Percentiles rank a stretch among this genome's conserved stretches.
phyloP scores from a whole-genome alignment of 2,797 vertebrate species.

The Knipowitschia caucasica region DNA sequence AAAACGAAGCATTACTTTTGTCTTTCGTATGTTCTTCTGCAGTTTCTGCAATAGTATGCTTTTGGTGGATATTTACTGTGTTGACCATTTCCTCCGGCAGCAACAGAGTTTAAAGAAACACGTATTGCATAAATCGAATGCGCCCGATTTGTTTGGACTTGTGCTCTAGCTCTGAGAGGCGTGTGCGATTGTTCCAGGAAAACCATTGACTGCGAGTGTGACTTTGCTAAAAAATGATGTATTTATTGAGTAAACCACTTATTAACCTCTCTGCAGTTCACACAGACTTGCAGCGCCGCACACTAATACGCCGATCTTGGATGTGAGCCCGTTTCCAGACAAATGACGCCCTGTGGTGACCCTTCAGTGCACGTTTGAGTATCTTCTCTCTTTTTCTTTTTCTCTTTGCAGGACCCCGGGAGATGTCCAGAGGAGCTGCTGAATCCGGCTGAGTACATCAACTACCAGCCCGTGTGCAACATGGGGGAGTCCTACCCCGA shows the following conservation, averaged over 20 bases:
- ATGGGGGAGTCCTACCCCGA: conserved; percentile 76
- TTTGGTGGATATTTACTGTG: no score
- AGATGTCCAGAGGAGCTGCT: conserved; percentile 78
- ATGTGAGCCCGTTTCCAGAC: conserved; percentile 10
- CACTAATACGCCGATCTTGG: conserved; percentile 4
- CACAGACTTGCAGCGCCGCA: conserved; percentile 1
- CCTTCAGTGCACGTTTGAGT: conserved; percentile 22
- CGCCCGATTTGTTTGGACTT: neutral
- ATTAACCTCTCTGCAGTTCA: conserved; percentile 1
- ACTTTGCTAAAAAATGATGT: conserved; percentile 4
- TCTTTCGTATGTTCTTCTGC: no score
- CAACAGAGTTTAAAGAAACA: neutral
- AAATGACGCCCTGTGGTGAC: conserved; percentile 21
- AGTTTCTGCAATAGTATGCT: no score
- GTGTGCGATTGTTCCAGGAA: conserved; percentile 8
- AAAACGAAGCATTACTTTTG: no score
- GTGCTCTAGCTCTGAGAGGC: neutral
- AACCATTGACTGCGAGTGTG: neutral
- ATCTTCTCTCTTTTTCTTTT: conserved; percentile 45
- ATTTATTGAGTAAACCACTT: conserved; percentile 13
- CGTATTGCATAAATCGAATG: conserved; percentile 1
- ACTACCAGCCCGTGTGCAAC: conserved; percentile 70
- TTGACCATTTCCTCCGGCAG: neutral
- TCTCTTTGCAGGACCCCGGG: conserved; percentile 78
- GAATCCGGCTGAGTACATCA: conserved; percentile 82